Percentiles rank a stretch among this genome's conserved stretches.
Evolutionary conservation across 2,113 vertebrate species (phyloP).

Genomic region (Chionodraco myersi): DNA sequence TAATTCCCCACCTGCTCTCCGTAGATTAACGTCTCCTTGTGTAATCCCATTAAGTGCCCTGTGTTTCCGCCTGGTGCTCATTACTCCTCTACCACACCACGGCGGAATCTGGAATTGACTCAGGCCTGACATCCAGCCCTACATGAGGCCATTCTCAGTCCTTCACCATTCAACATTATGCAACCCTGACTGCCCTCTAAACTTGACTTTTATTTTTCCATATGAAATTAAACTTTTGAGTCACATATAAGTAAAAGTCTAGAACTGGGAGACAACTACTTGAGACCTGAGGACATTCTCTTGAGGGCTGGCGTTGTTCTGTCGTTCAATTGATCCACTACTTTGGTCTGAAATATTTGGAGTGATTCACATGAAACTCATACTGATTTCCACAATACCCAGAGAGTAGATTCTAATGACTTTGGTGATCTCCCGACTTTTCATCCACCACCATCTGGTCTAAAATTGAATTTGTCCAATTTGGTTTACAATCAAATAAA

Average conservation of each 20-base stretch:
- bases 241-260: not conserved
- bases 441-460: not conserved
- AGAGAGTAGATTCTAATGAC: not conserved
- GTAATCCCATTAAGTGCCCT: slow-evolving; percentile 81
- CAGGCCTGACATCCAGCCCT: slow-evolving; percentile 47
- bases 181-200: slow-evolving; percentile 24
- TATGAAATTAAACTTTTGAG: slow-evolving; percentile 6
- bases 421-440: not conserved
- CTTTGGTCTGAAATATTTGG: not conserved
- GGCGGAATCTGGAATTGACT: slow-evolving; percentile 58
- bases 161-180: slow-evolving; percentile 2
- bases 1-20: slow-evolving; percentile 81
- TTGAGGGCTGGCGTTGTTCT: no score
- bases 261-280: not conserved
- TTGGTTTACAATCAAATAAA: no score
- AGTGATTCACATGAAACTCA: not conserved
- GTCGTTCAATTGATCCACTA: not conserved
- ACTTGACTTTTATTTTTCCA: slow-evolving; percentile 37
- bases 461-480: no score
- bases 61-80: slow-evolving; percentile 69
- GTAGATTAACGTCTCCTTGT: slow-evolving; percentile 77
- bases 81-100: slow-evolving; percentile 62
- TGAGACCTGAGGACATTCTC: not conserved
- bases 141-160: slow-evolving; percentile 31
- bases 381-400: not conserved